Conservation (phyloP, 2,888 invertebrate genomes). For the Pseudococcus jackbeardsleyi region DNA sequence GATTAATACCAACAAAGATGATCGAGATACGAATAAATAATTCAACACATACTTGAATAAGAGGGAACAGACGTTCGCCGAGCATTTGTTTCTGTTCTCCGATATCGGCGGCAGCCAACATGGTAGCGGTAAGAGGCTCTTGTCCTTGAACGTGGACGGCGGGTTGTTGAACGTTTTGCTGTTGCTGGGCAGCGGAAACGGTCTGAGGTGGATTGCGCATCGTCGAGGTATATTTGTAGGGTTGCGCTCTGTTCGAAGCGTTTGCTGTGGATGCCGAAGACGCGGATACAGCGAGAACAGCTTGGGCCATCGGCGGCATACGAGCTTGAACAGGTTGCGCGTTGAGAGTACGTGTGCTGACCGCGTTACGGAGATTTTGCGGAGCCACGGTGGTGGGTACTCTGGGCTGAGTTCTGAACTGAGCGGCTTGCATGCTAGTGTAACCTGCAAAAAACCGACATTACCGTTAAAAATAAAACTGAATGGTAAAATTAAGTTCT, state of each 20-base stretch:
- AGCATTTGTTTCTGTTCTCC: conserved; percentile 99
- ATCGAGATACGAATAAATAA: neutral
- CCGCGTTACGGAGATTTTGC: conserved; percentile 75
- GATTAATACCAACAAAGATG: neutral
- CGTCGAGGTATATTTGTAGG: conserved; percentile 89
- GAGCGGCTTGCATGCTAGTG: conserved; percentile 71
- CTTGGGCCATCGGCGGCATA: conserved; percentile 44
- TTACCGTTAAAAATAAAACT: neutral
- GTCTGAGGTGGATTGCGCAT: conserved; percentile 87
- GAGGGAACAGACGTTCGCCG: conserved; percentile 97
- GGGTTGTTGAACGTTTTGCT: conserved; percentile 66
- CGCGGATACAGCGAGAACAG: conserved; percentile 18
- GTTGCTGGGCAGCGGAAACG: conserved; percentile 72
- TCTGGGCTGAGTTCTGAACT: conserved; percentile 75
- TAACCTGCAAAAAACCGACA: conserved; percentile 60
- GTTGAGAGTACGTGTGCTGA: conserved; percentile 49
- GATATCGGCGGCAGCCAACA: conserved; percentile 94
- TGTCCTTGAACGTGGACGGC: conserved; percentile 94
- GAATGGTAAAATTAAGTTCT: neutral
- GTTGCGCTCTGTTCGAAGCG: conserved; percentile 75
- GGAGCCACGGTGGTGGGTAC: conserved; percentile 76
- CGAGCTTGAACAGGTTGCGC: conserved; percentile 9
- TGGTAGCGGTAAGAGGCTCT: conserved; percentile 96
- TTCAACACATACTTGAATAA: conserved; percentile 75
- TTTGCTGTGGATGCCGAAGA: conserved; percentile 75